phyloP scores from a whole-genome alignment of 1,140 invertebrate species.

The Thaumetopoea pityocampa region DNA sequence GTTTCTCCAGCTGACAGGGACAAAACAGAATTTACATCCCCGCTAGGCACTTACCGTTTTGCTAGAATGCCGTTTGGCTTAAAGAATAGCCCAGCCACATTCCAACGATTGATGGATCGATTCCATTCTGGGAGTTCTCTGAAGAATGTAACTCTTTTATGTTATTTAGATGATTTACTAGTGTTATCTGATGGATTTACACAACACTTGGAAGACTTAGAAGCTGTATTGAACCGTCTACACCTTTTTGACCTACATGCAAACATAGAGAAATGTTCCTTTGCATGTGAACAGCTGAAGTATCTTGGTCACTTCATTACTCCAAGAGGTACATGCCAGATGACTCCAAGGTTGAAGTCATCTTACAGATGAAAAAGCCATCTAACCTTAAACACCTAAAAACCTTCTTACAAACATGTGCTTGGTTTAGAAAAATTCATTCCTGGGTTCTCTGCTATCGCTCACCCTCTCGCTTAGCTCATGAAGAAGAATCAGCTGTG shows the following conservation, averaged over 20 bases:
- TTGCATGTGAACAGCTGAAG: constrained; percentile 33
- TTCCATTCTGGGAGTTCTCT: constrained; percentile 25
- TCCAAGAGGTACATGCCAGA: constrained; percentile 30
- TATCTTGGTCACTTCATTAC: constrained; percentile 58
- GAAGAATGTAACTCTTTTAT: constrained; percentile 30
- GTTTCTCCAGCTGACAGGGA: constrained; percentile 27
- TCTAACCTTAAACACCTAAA: constrained; percentile 1
- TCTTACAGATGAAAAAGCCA: not conserved
- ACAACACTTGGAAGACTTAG: constrained; percentile 39
- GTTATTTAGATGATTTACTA: constrained; percentile 66
- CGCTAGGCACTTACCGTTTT: constrained; percentile 49
- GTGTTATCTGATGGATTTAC: constrained; percentile 41
- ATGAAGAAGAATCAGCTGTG: constrained; percentile 1
- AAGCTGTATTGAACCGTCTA: constrained; percentile 28
- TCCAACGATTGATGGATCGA: constrained; percentile 58
- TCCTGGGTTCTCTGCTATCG: not conserved
- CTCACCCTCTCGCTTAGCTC: not conserved
- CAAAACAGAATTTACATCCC: constrained; percentile 70
- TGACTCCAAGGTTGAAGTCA: constrained; percentile 1
- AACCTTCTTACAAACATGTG: constrained; percentile 5
- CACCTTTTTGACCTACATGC: constrained; percentile 18
- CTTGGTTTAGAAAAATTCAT: constrained; percentile 13
- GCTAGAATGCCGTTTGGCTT: constrained; percentile 55
- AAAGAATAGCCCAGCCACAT: constrained; percentile 50
- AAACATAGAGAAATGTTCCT: constrained; percentile 46